These are phyloP conservation scores for Hirtodrosophila confusa DNA, from an alignment of 2,888 invertebrate genomes.

Conservation along the genomic window DNA sequence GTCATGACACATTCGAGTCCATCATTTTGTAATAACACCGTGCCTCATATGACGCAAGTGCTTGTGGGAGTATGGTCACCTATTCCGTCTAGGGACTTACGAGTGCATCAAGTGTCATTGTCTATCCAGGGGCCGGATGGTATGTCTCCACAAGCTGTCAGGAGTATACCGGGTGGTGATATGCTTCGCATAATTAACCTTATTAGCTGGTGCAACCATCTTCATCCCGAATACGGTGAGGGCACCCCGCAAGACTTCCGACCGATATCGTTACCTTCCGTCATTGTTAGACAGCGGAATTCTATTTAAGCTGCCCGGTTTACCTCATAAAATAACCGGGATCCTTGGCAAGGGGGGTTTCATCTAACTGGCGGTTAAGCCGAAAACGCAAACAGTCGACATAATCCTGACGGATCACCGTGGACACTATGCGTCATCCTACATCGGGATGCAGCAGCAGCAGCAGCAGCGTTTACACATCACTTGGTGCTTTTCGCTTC, in stretches of 20 bases:
- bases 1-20: slow-evolving; percentile 15
- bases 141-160: slow-evolving; percentile 18
- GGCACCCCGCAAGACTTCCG: too few species aligned
- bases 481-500: too few species aligned
- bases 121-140: slow-evolving; percentile 20
- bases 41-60: neutral
- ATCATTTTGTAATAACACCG: neutral
- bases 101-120: slow-evolving; percentile 3
- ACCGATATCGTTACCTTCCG: too few species aligned
- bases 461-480: too few species aligned
- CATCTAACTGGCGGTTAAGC: too few species aligned
- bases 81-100: slow-evolving; percentile 9
- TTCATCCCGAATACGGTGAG: slow-evolving; percentile 29
- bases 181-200: too few species aligned
- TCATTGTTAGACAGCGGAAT: too few species aligned
- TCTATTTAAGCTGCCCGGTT: too few species aligned
- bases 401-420: slow-evolving; percentile 17
- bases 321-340: too few species aligned
- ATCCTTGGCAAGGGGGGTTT: slow-evolving; percentile 12
- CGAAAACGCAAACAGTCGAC: slow-evolving; percentile 25
- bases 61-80: slow-evolving; percentile 21
- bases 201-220: slow-evolving; percentile 28
- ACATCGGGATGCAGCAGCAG: too few species aligned
- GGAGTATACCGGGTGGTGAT: slow-evolving; percentile 14
- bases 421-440: slow-evolving; percentile 9